Conservation (phyloP, 2,113 vertebrate species). For the Rhipidura dahli region DNA sequence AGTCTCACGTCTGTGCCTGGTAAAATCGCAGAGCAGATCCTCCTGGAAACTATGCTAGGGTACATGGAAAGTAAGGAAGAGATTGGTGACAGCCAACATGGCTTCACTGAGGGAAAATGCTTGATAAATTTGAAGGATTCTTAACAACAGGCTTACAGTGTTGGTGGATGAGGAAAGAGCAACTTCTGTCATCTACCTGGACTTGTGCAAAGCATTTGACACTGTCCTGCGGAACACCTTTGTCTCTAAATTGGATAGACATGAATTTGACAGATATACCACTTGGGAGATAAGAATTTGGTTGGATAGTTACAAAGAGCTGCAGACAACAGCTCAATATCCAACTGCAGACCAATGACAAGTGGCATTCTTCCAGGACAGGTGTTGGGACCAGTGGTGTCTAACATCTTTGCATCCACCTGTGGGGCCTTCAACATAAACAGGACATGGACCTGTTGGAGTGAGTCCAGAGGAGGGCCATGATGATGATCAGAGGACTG, state of each 20-base stretch:
- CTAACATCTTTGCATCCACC: not conserved
- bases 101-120: not conserved
- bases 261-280: not conserved
- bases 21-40: not conserved
- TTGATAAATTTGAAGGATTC: not conserved
- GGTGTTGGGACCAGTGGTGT: no score
- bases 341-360: not conserved
- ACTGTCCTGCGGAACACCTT: not conserved
- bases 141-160: not conserved
- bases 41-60: not conserved
- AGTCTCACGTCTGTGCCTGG: no score
- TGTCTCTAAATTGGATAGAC: not conserved
- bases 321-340: fast-evolving
- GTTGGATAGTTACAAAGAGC: not conserved
- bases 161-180: not conserved
- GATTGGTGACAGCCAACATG: not conserved
- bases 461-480: not conserved
- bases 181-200: not conserved
- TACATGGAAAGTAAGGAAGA: not conserved
- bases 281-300: not conserved
- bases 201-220: not conserved
- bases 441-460: not conserved
- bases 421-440: not conserved
- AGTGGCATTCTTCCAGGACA: not conserved
- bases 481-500: not conserved